Conservation (phyloP, 2,797 vertebrate genomes). For the Anomalospiza imberbis region DNA sequence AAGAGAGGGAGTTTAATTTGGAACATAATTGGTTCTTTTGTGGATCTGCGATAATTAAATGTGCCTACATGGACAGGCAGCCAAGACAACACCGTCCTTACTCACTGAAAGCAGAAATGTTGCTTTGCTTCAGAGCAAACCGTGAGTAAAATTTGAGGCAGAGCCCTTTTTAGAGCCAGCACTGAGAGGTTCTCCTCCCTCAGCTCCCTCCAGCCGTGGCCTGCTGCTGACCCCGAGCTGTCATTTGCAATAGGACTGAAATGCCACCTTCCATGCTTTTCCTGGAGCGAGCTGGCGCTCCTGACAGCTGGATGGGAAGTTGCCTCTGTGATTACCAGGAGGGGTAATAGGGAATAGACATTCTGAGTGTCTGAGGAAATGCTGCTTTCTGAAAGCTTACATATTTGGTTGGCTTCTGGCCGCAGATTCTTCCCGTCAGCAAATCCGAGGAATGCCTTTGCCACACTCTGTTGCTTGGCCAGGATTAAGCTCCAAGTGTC, state of each 20-base stretch:
- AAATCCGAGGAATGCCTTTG: slow-evolving; percentile 26
- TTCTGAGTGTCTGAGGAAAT: background rate
- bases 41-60: background rate
- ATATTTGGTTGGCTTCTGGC: slow-evolving; percentile 32
- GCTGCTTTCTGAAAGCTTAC: background rate
- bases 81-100: background rate
- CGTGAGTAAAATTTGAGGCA: background rate
- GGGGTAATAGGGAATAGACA: background rate
- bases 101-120: background rate
- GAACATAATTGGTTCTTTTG: background rate
- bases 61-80: background rate
- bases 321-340: background rate
- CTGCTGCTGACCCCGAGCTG: background rate
- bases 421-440: slow-evolving; percentile 12
- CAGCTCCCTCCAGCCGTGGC: background rate
- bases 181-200: background rate
- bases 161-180: background rate
- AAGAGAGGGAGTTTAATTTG: slow-evolving; percentile 3
- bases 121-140: background rate
- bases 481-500: background rate
- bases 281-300: background rate
- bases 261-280: background rate
- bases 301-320: background rate
- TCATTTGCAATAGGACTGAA: background rate
- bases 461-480: background rate